Base-by-base conservation (phyloP, 2,797 vertebrate genomes). In the Petrocephalus sullivani region DNA sequence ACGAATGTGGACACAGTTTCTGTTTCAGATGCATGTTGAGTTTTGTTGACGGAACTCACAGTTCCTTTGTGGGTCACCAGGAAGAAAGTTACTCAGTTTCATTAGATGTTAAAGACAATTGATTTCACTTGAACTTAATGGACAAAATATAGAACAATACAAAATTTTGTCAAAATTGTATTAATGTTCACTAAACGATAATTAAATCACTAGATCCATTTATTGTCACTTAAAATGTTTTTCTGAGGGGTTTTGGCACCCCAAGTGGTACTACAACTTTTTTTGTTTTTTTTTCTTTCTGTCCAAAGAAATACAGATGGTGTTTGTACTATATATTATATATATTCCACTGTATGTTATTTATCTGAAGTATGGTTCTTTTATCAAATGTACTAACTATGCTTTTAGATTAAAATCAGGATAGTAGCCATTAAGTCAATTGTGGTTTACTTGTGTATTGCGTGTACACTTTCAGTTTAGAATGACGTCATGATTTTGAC, bases 341-440 rank as follows among this genome's bases (percentile, higher is more conserved):
- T 83, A 51, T 51, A 90, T 93, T 93, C 91, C 87, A 83, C 86
- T 95, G 92, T 94, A 91, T 93, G 95, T 94, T 95, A 95, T 95
- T 96, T 94, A 94, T 95, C 91, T 89, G 90, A 93, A 94, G 91
- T 95, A 94, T 96, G 95, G 53, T 90, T 91, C 71, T 90, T 89
- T 89, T 90, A 89, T 89, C 84, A 28, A 57, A 64, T 89, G 19
- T 88, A 88, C 19, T 54, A 84, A 83, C 57, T 46, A 54, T 88
- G 88, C 64, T 19, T 86, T 53, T 75, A 60, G 84, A 88, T 81
- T 92, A 92, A 91, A 89, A 92, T 87, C 89, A 90, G 85, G 89
- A 88, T 90, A 89, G n/a, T 37, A 89, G 91, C 91, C 67, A 46
- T 49, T 51, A 54, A 53, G 19, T 14, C 16, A 23, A 54, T 53